Base-by-base conservation (phyloP, 1,140 invertebrate genomes). In the Cotesia chilonis region DNA sequence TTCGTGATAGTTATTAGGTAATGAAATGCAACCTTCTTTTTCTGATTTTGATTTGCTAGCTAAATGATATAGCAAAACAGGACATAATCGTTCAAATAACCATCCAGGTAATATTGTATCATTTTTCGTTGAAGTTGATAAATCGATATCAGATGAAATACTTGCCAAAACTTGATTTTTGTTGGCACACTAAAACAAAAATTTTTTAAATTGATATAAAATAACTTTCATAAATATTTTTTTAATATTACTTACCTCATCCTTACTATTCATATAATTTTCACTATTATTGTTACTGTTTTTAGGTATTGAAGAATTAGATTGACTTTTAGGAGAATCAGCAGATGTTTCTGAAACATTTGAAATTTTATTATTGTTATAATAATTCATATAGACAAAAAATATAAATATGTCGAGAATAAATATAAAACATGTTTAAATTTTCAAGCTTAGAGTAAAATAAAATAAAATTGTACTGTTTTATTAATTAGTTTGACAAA, bases 11-110 rank as follows among this genome's bases (percentile, higher is more conserved):
- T 73, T 74, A 68, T 83, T 73, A 71, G 82, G 78, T 2, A 84
- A 83, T 75, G 83, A 84, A 10, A 92, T 83, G 74, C 91, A 92
- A 7, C 90, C 90, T 1, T 81, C 79, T 57, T 87, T 83, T 69
- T 89, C 89, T 61, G 84, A 80, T 28, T 84, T 85, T 1, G 87
- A 88, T 72, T 88, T 84, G 10, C 87, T 88, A 10, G 88, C 77
- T 77, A 92, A 83, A 75, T 92, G 90, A 78, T 92, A 92, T 37
- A 92, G 76, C 17, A 92, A 84, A 28, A 90, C 89, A 2, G 91
- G 91, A 78, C 91, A 92, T 7, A 92, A 83, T 54, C 88, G 80
- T 59, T 88, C 82, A 37, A 92, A 81, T 10, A 87, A 72, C 81
- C 83, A 83, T 14, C 41, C 76, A 60, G 85, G 83, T 73, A 87